phyloP scores from a whole-genome alignment of 2,888 invertebrate species.

The Caenorhabditis parvicauda region DNA sequence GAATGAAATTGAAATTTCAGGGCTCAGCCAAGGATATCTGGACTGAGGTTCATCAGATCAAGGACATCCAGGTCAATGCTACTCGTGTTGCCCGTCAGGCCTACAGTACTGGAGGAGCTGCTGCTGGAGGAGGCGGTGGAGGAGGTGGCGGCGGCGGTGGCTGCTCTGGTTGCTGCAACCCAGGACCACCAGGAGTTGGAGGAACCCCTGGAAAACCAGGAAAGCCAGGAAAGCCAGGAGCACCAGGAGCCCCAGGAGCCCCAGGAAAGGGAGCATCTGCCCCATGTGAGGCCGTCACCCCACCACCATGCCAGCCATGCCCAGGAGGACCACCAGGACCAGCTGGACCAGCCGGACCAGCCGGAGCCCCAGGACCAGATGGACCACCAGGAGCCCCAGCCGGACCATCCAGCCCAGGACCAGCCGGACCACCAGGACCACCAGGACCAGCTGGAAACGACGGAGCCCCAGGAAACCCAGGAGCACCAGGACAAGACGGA shows the following conservation, averaged over 20 bases:
- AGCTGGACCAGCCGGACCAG: conserved; percentile 32
- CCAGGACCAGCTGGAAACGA: conserved; percentile 36
- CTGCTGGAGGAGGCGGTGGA: conserved; percentile 12
- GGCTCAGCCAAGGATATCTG: conserved; percentile 61
- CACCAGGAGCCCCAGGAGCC: conserved; percentile 40
- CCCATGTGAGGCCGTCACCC: conserved; percentile 38
- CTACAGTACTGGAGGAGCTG: conserved; percentile 21
- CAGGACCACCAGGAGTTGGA: conserved; percentile 39
- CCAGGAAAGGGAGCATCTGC: conserved; percentile 33
- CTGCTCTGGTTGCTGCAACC: conserved; percentile 36
- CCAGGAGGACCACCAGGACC: conserved; percentile 40
- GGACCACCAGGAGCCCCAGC: conserved; percentile 34
- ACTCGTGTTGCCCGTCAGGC: conserved; percentile 53
- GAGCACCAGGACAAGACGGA: conserved; percentile 35
- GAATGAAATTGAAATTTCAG: conserved; percentile 27
- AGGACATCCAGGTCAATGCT: conserved; percentile 42
- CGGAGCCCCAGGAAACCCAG: conserved; percentile 32
- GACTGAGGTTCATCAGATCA: conserved; percentile 58
- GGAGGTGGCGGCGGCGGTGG: conserved; percentile 26
- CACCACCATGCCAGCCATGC: conserved; percentile 38
- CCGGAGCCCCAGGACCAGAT: conserved; percentile 33
- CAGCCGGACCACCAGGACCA: conserved; percentile 32
- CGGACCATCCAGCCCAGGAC: conserved; percentile 26
- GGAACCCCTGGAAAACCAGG: conserved; percentile 38
- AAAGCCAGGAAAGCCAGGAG: conserved; percentile 38